phyloP scores from a whole-genome alignment of 2,888 invertebrate genomes.

The Ophion ventricosus region DNA sequence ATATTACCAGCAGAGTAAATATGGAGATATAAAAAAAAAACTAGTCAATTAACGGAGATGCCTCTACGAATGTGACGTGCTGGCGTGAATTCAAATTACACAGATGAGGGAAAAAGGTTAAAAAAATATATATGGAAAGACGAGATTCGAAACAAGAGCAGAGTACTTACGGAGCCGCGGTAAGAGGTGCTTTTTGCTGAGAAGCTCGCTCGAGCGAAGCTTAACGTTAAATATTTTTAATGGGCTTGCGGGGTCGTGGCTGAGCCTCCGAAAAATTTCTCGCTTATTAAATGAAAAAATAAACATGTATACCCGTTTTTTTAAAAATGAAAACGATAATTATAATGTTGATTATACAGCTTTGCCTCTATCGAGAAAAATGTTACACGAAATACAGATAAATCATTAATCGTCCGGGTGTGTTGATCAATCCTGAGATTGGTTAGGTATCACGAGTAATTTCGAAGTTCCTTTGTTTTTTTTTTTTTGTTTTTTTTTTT shows the following conservation, averaged over 20 bases:
- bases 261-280: conserved; percentile 35
- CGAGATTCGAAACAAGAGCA: background rate
- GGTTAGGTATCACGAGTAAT: conserved; percentile 27
- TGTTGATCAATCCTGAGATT: conserved; percentile 20
- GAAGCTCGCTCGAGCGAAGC: conserved; percentile 23
- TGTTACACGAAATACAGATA: conserved; percentile 23
- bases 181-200: conserved; percentile 8
- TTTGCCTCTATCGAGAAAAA: conserved; percentile 46
- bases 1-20: conserved; percentile 55
- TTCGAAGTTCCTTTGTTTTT: conserved; percentile 2
- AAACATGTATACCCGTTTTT: conserved; percentile 18
- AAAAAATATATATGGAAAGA: conserved; percentile 5
- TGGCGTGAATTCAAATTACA: conserved; percentile 48
- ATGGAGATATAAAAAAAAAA: conserved; percentile 69
- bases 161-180: background rate
- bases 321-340: conserved; percentile 13
- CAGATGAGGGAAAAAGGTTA: conserved; percentile 23
- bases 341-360: conserved; percentile 42
- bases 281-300: conserved; percentile 36
- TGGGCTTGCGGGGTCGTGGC: conserved; percentile 57
- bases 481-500: conserved; percentile 19
- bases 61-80: conserved; percentile 78
- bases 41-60: conserved; percentile 82
- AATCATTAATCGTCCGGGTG: conserved; percentile 38
- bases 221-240: conserved; percentile 43